Base-by-base conservation (phyloP, 2,113 vertebrate genomes). In the Holacanthus passer region DNA sequence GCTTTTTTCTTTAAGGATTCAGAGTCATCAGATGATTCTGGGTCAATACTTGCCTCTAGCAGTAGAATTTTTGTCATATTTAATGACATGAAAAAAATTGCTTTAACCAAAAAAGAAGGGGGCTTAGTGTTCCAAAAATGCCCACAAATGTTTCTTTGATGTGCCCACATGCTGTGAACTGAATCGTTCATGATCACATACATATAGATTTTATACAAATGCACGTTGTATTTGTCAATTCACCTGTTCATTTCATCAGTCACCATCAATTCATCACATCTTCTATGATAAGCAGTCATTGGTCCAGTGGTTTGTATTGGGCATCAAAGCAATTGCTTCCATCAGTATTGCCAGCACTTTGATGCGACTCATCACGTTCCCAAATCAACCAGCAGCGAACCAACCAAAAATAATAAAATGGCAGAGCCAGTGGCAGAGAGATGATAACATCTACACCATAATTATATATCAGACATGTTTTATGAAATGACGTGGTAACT, bases 1-100 rank as follows among this genome's bases (percentile, higher is more conserved):
- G 39, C 29, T 85, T 89, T 85, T 72, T 80, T 60, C 69, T 64
- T 60, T 83, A n/a, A 22, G 24, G 69, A 79, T 63, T 73, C 74
- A 74, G 45, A 80, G 62, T 83, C 62, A 77, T 73, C 71, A 64
- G 58, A 84, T 79, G 80, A 91, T 89, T 89, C 76, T 88, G 77
- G 79, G 84, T 88, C 90, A 88, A 82, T 83, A 73, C 65, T 82
- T 37, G 63, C 84, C 77, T 87, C 17, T 14, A 79, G 77, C 56
- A 0, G 43, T 71, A 39, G 82, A 76, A 48, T 85, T 88, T 83
- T 73, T 81, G 80, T 83, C 82, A 88, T 68, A 78, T 73, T 86
- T 86, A 86, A 88, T 85, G 63, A 81, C 60, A 39, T 24, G 53
- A 66, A 79, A 80, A 63, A 86, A 84, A 69, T 22, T 37, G 14